Base-by-base conservation (phyloP, 2,888 invertebrate species). In the Hydriomena furcata region DNA sequence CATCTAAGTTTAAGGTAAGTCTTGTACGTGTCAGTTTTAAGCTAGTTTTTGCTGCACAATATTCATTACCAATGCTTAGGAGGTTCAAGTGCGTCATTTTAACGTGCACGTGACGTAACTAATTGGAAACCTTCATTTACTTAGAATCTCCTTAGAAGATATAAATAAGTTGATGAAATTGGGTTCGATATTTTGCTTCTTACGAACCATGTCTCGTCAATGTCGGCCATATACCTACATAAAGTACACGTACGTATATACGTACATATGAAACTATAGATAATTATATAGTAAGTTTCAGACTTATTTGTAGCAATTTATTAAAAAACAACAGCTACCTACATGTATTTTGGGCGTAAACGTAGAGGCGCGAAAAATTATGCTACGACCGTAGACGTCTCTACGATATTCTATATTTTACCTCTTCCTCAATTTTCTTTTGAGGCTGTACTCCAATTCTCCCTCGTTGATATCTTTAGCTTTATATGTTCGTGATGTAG, bases 31-130 rank as follows among this genome's bases (percentile, higher is more conserved):
- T 24, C 12, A n/a, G 31, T 24, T 40, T 7, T 7, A 17, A 12
- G 17, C 10, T 12, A 8, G 5, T 35, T 24, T 17, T 30, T 24
- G 8, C 11, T 38, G 32, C 52, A 46, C 51, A 38, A 48, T 52
- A 34, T 60, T 65, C 57, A 62, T 66, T 63, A 62, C 62, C 61
- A 64, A 45, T 55, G 56, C 59, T 54, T 45, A 60, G 59, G 60
- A 64, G 55, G 63, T 68, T 68, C 62, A 68, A 70, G 71, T 76
- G 71, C 77, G 77, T 75, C 76, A 73, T 63, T 65, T 68, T 76
- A 71, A 78, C 76, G 76, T 74, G 58, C 62, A 58, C 53, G 66
- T 81, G 80, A 80, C 79, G 52, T 75, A 80, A 80, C 66, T 61
- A 49, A 66, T 55, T 68, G 48, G 60, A 63, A 63, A 56, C 58